A percentile compares a stretch with the other conserved stretches of the same genome.
phyloP scores from a whole-genome alignment of 2,797 vertebrate genomes.

The Periparus ater region DNA sequence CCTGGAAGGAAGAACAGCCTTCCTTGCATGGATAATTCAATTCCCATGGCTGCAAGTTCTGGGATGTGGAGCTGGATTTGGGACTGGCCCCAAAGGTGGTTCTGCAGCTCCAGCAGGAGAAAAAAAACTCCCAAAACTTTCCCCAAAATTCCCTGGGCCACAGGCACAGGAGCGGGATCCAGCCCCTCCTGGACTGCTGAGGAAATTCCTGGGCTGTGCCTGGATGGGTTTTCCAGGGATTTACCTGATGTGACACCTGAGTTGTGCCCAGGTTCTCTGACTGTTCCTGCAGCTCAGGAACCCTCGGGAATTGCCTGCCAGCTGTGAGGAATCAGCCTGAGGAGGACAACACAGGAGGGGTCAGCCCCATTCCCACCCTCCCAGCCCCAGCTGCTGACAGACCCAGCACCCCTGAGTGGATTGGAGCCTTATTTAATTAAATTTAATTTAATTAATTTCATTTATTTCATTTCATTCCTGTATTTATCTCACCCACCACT shows the following conservation, averaged over 20 bases:
- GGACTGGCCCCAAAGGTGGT: rapidly evolving
- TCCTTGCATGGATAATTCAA: not conserved
- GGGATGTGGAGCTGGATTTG: rapidly evolving
- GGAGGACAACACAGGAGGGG: not conserved
- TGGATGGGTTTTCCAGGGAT: no score
- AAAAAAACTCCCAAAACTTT: no score
- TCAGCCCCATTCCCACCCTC: not conserved
- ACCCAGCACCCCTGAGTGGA: rapidly evolving
- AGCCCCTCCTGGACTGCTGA: not conserved
- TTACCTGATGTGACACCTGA: not conserved
- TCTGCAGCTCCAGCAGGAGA: not conserved
- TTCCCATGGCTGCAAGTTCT: no score
- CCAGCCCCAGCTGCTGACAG: no score
- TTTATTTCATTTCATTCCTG: not conserved
- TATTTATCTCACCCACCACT: not conserved
- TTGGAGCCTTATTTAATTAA: rapidly evolving
- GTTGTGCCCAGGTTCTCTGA: not conserved
- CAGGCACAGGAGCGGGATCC: not conserved
- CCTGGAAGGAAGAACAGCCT: not conserved
- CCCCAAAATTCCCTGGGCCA: not conserved
- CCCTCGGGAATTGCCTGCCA: not conserved
- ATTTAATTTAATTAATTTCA: not conserved
- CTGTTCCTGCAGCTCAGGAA: not conserved
- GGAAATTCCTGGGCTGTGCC: not conserved
- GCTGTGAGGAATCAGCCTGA: not conserved